Conservation (phyloP, 2,113 vertebrate genomes). For the Zapus hudsonius region DNA sequence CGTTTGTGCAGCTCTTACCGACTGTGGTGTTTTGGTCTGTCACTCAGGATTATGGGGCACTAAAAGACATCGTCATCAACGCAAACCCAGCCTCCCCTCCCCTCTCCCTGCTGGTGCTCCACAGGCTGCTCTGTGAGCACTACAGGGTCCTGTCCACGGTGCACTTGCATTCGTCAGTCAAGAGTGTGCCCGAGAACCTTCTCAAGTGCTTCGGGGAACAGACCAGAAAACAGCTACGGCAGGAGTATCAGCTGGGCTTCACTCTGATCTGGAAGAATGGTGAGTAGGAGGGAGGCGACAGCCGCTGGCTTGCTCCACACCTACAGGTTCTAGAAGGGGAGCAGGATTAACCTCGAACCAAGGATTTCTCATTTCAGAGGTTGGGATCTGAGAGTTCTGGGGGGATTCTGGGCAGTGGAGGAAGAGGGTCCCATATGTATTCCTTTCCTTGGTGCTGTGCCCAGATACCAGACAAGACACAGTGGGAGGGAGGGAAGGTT, state of each 20-base stretch:
- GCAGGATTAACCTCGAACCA: neutral
- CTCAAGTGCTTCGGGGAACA: slow-evolving; percentile 94
- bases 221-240: slow-evolving; percentile 88
- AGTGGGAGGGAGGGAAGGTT: neutral
- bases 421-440: neutral
- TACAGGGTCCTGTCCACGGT: slow-evolving; percentile 93
- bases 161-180: slow-evolving; percentile 95
- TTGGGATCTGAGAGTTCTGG: neutral
- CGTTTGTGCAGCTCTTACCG: neutral
- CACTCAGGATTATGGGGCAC: slow-evolving; percentile 91
- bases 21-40: neutral
- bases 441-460: neutral
- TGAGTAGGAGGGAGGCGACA: slow-evolving; percentile 82
- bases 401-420: neutral
- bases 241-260: slow-evolving; percentile 94
- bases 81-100: slow-evolving; percentile 93
- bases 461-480: no score
- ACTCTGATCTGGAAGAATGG: slow-evolving; percentile 99
- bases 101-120: slow-evolving; percentile 93
- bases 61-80: slow-evolving; percentile 97
- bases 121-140: slow-evolving; percentile 91
- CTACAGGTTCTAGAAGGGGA: neutral
- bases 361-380: neutral
- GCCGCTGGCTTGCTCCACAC: no score
- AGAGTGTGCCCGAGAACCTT: slow-evolving; percentile 88